Percentiles rank a stretch among this genome's conserved stretches.
These are phyloP conservation scores for Saccopteryx bilineata DNA, from an alignment of 2,113 vertebrate genomes.

Conservation along the genomic window DNA sequence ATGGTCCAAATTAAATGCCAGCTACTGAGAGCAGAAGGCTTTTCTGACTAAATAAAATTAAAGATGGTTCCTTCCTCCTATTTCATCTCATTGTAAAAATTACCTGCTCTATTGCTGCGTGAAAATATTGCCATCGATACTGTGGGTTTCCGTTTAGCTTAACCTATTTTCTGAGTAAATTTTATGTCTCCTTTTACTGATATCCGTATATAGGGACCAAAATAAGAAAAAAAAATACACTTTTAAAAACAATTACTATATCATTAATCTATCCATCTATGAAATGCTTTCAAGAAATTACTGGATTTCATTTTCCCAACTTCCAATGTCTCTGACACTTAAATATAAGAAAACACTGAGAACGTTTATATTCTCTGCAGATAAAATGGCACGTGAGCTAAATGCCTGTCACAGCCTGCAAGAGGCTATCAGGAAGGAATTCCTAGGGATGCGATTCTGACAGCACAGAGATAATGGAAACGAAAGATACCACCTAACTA, in stretches of 20 bases:
- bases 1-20: background rate
- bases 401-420: background rate
- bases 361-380: background rate
- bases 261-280: background rate
- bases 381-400: background rate
- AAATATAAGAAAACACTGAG: slow-evolving; percentile 8
- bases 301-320: background rate
- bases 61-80: background rate
- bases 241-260: background rate
- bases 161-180: slow-evolving; percentile 41
- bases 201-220: background rate
- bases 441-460: slow-evolving; percentile 20
- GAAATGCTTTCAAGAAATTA: slow-evolving; percentile 48
- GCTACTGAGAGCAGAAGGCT: slow-evolving; percentile 56
- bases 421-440: slow-evolving; percentile 4
- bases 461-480: background rate
- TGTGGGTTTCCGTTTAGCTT: background rate
- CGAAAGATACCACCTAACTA: background rate
- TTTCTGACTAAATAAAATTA: slow-evolving; percentile 41
- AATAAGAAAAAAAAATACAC: background rate
- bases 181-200: background rate
- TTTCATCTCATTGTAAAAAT: slow-evolving; percentile 52
- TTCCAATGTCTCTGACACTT: background rate
- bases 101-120: background rate
- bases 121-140: background rate